Percentiles rank a stretch among this genome's conserved stretches.
phyloP scores from a whole-genome alignment of 2,797 vertebrate genomes.

The Etheostoma perlongum region DNA sequence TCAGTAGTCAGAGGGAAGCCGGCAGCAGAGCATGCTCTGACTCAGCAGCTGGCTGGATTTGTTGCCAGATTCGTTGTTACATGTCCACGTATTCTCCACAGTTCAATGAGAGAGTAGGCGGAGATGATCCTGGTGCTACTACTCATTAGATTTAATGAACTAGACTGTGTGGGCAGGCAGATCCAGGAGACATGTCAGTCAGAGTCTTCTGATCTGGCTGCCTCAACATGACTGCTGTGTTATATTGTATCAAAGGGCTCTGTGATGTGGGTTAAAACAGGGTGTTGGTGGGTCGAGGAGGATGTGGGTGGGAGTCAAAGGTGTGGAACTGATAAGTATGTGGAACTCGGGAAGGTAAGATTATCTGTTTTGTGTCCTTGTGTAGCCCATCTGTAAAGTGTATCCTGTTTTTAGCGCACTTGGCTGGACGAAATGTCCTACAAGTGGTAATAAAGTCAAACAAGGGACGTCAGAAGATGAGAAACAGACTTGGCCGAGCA shows the following conservation, averaged over 20 bases:
- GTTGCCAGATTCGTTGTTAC: conserved; percentile 31
- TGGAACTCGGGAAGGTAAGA: neutral
- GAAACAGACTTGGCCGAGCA: neutral
- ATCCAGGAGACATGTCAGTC: conserved; percentile 7
- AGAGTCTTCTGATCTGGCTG: conserved; percentile 1
- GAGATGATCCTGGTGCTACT: conserved; percentile 52
- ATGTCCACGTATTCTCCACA: conserved; percentile 41
- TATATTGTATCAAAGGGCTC: neutral
- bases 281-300: conserved; percentile 10
- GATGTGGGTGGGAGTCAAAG: conserved; percentile 1
- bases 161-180: conserved; percentile 33
- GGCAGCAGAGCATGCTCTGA: conserved; percentile 55
- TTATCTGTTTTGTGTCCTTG: neutral
- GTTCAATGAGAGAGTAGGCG: conserved; percentile 45
- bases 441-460: neutral
- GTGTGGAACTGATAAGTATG: conserved; percentile 7
- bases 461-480: neutral
- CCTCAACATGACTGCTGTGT: neutral
- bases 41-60: conserved; percentile 66
- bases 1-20: conserved; percentile 32
- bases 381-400: neutral
- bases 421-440: neutral
- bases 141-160: conserved; percentile 28
- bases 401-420: conserved; percentile 1
- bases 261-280: conserved; percentile 24